Evolutionary conservation across 2,888 invertebrate species (phyloP).

Genomic region (Mimumesa dahlbomi): DNA sequence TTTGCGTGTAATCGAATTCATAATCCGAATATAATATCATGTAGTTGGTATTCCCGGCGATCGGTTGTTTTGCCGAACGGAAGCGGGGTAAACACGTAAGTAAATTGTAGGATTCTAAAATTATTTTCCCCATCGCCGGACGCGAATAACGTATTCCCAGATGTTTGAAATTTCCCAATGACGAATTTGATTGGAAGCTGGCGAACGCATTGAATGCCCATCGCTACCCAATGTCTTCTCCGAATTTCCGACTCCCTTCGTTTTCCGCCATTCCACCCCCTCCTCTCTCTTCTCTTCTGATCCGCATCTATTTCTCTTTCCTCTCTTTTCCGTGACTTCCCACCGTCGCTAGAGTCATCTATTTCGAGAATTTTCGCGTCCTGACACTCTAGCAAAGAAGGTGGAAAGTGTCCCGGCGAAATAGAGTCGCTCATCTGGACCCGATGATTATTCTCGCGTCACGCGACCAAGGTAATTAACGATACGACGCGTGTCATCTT

Average conservation of each 20-base stretch:
- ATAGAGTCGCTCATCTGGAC: constrained; percentile 38
- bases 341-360: constrained; percentile 12
- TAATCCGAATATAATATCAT: too few relatives aligned
- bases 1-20: too few relatives aligned
- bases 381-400: constrained; percentile 28
- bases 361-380: constrained; percentile 42
- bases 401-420: constrained; percentile 30
- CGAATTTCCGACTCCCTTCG: constrained; percentile 34
- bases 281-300: constrained; percentile 4
- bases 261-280: constrained; percentile 2
- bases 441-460: constrained; percentile 7
- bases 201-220: constrained; percentile 4
- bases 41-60: too few relatives aligned
- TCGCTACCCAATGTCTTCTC: constrained; percentile 21
- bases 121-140: too few relatives aligned
- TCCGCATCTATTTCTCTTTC: constrained; percentile 8
- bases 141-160: too few relatives aligned
- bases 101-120: too few relatives aligned
- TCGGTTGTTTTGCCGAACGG: too few relatives aligned
- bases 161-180: constrained; percentile 17
- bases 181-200: constrained; percentile 2
- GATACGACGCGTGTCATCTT: neutral
- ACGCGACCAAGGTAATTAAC: constrained; percentile 5
- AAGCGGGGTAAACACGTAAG: too few relatives aligned
- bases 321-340: neutral